Evolutionary conservation across 1,140 invertebrate genomes (phyloP), one percentile per base, ranked within the genome.

Genomic region (Gryon sp.): DNA sequence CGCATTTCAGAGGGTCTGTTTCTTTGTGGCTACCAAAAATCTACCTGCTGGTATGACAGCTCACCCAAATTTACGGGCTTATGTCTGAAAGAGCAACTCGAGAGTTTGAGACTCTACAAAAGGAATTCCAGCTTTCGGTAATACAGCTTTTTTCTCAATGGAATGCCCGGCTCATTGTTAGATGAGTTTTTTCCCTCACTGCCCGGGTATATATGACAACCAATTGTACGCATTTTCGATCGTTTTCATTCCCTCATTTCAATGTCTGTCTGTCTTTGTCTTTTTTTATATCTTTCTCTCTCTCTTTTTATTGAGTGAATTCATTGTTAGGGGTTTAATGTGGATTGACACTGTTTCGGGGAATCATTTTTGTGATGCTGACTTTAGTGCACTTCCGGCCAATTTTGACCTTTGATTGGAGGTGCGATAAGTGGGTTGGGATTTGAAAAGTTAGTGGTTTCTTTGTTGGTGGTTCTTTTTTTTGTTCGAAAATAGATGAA

Each of bases 11-110:
- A 22, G 4, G 38, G 8, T 15, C 38, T 1, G 24, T 26, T 20
- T 36, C 41, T 60, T 32, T 48, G 62, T 65, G n/a, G n/a, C 32
- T 14, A 9, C 9, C 28, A 4, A 8, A 9, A 18, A 4, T 6
- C 55, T 57, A 52, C 34, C 34, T 62, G 41, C 8, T n/a, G n/a
- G 19, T 43, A 60, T 55, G 45, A 60, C 63, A 43, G 32, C 4
- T 26, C 46, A 12, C n/a, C n/a, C n/a, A 55, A 75, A 68, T 66
- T 75, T 68, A 75, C 62, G 52, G 46, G 45, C 40, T 68, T 62
- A 55, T 43, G 22, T 60, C 18, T n/a, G n/a, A n/a, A 22, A 48
- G 32, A 66, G 28, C 20, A 18, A 43, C 15, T 19, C 19, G 34
- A 14, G 18, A 15, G 32, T n/a, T n/a, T n/a, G n/a, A n/a, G n/a